Base-by-base conservation (phyloP, 1,140 invertebrate genomes). In the Anagrus nilaparvatae region DNA sequence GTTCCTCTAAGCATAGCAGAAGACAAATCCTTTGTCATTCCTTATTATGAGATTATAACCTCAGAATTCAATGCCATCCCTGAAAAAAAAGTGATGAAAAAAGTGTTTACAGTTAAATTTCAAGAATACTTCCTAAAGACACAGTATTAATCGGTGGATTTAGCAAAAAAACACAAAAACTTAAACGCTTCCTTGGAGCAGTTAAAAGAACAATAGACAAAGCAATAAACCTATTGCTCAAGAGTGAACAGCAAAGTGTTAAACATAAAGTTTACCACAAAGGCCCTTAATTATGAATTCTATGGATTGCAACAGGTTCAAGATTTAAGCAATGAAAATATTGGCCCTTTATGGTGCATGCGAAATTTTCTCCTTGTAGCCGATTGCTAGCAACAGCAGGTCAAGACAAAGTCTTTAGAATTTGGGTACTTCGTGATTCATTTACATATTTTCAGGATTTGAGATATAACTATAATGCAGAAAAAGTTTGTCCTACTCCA, bases 261-360 rank as follows among this genome's bases (percentile, higher is more conserved):
- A 92, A 93, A 71, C 72, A 94, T 19, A 94, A 95, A 67, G 88
- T 88, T 0, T 88, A 87, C 0, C 89, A 97, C 61, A 97, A 96
- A 66, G 93, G 92, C 2, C 92, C 91, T 0, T 93, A 90, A n/a
- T n/a, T n/a, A n/a, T 60, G 92, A 97, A 58, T 97, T 96, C 65
- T 87, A 89, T 43, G 79, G 82, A 48, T 50, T 77, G 24, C 76
- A 77, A 47, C 76, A 78, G 40, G 73, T 78, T 2, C 76, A 78
- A 40, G 87, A 91, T 60, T 67, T 91, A 35, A 78, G 75, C 50
- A 79, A 81, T 1, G 87, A 87, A 53, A 90, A 96, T 60, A 76
- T 77, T 9, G 89, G 89, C 24, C 88, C 94, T 5, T 84, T 97
- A 50, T 98, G 94, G 94, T 95, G 89, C 48, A 95, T 97, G 85